Evolutionary conservation across 2,113 vertebrate species (phyloP).

Genomic region (Gnathonemus echidnorhynchus): DNA sequence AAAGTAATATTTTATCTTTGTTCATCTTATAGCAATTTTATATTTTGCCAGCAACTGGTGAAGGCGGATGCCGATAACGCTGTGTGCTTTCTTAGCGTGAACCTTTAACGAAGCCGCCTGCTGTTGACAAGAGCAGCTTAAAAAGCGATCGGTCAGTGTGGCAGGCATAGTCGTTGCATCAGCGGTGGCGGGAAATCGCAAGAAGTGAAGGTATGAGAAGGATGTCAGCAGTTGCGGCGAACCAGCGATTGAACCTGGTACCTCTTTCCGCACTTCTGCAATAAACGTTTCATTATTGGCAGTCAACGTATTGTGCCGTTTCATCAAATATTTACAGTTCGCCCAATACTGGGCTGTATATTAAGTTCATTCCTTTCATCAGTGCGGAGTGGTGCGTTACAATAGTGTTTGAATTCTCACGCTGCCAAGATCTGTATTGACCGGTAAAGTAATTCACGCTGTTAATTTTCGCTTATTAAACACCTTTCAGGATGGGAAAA

Average conservation of each 20-base stretch:
- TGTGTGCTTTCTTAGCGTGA: conserved; percentile 25
- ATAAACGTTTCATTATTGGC: conserved; percentile 23
- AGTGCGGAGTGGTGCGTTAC: not conserved
- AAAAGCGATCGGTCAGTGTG: conserved; percentile 41
- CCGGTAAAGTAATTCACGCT: not conserved
- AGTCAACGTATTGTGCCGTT: conserved; percentile 22
- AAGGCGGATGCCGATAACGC: conserved; percentile 30
- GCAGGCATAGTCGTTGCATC: conserved; percentile 27
- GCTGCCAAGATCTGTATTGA: not conserved
- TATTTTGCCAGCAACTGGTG: conserved; percentile 1
- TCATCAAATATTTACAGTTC: conserved; percentile 19
- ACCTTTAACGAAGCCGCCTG: conserved; percentile 32
- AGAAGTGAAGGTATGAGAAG: not conserved
- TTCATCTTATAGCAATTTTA: conserved; percentile 19
- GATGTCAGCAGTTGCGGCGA: conserved; percentile 23
- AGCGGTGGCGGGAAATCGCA: not conserved
- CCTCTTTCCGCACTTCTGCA: conserved; percentile 23
- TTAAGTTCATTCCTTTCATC: conserved; percentile 8
- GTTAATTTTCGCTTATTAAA: conserved; percentile 2
- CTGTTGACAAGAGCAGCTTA: conserved; percentile 36
- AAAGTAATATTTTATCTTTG: not conserved
- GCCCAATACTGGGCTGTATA: not conserved
- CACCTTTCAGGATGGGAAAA: not conserved
- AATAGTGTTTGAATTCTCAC: not conserved
- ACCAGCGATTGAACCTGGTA: not conserved